Evolutionary conservation across 2,888 invertebrate species (phyloP).

Genomic region (Elysia crispata): DNA sequence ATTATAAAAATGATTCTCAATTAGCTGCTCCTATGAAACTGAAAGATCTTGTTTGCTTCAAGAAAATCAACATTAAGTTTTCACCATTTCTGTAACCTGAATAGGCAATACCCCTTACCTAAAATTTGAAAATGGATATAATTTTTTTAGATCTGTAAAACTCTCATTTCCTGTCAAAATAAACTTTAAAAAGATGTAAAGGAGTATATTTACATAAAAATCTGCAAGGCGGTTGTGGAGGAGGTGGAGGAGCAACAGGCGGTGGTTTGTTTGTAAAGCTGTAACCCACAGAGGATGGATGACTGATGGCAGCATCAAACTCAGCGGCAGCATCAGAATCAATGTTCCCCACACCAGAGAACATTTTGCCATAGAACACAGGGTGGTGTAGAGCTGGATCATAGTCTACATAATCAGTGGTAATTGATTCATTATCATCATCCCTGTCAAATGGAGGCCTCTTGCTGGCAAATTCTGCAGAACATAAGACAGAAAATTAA

Average conservation of each 20-base stretch:
- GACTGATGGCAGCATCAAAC: constrained; percentile 69
- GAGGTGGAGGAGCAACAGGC: constrained; percentile 63
- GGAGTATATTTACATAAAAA: constrained; percentile 64
- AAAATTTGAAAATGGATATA: no score
- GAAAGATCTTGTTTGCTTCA: no score
- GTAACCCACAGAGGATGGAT: constrained; percentile 74
- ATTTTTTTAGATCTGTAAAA: no score
- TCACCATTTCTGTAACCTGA: no score
- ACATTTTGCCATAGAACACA: constrained; percentile 75
- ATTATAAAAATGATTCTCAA: no score
- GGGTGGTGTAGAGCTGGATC: constrained; percentile 74
- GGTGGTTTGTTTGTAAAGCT: constrained; percentile 72
- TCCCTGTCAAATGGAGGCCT: constrained; percentile 58
- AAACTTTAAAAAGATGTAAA: no score
- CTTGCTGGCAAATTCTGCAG: constrained; percentile 64
- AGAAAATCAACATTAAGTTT: no score
- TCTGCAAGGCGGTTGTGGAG: constrained; percentile 69
- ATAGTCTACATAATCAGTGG: constrained; percentile 71
- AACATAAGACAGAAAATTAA: neutral
- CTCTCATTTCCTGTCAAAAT: no score
- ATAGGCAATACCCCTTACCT: no score
- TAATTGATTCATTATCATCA: constrained; percentile 66
- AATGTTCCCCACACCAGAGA: constrained; percentile 54
- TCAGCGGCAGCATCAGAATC: constrained; percentile 67
- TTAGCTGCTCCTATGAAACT: no score